Base-by-base conservation (phyloP, 2,797 vertebrate species). In the Anguilla anguilla region DNA sequence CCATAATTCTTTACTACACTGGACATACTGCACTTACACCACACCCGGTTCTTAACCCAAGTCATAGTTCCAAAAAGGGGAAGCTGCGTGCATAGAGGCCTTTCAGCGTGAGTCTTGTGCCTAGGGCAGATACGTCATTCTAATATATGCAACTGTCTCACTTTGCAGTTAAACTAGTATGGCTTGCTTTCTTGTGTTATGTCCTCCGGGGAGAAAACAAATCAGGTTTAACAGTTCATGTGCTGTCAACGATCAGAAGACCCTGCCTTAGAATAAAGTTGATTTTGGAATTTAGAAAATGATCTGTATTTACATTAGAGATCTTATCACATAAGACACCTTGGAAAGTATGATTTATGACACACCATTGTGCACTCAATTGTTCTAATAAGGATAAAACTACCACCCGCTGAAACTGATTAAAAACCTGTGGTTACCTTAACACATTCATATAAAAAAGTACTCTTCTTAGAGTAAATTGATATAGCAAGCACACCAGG, bases 281-380 rank as follows among this genome's bases (percentile, higher is more conserved):
- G 39, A 81, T 53, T 51, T 83, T 22, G 22, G 82, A 83, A 83
- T 83, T 83, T 13, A n/a, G 25, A 31, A 53, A 51, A 51, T 83
- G 49, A 83, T 53, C 43, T 51, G 25, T 55, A 55, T 15, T 83
- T 13, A 3, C 22, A 2, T 3, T 53, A 69, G 64, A n/a, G 53
- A 55, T n/a, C 22, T 51, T 83, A 83, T 51, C 53, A 57, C 79
- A 82, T 19, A 25, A 55, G 28, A n/a, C 1, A 22, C 3, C 13
- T 39, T 11, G 17, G 15, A 59, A 13, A 31, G 69, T 11, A 72
- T n/a, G 25, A 25, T n/a, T n/a, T 5, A 35, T 72, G 28, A 72
- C n/a, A 28, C 28, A 72, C 69, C n/a, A 31, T 72, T 72, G 69
- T 28, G 6, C 64, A 69, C n/a, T 69, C 64, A 69, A 25, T 3